Conservation (phyloP, 2,888 invertebrate genomes). For the Cabera pusaria region DNA sequence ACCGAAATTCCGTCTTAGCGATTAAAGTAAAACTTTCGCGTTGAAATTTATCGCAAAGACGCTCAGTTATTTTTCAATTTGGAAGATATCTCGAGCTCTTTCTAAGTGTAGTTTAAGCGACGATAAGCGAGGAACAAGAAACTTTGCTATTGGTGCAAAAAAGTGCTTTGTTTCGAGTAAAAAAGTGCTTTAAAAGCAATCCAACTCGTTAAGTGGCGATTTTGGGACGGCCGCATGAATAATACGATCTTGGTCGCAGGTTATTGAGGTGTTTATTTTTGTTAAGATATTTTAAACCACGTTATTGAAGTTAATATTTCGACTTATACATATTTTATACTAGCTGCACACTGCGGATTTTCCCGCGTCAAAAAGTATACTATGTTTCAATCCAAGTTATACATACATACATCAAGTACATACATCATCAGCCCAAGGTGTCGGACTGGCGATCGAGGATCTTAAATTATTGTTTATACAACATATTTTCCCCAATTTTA, state of each 20-base stretch:
- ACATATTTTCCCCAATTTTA: too few relatives aligned
- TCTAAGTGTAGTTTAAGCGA: constrained; percentile 58
- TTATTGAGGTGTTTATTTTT: too few relatives aligned
- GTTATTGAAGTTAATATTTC: too few relatives aligned
- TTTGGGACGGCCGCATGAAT: constrained; percentile 11
- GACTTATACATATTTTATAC: too few relatives aligned
- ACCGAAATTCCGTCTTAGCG: constrained; percentile 57
- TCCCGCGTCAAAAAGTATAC: too few relatives aligned
- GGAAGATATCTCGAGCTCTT: constrained; percentile 54
- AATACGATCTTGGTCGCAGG: constrained; percentile 6
- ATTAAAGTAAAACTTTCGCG: constrained; percentile 58
- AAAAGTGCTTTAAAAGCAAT: constrained; percentile 34
- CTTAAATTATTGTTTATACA: too few relatives aligned
- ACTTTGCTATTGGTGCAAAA: constrained; percentile 55
- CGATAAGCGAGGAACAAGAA: constrained; percentile 51
- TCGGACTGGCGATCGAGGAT: too few relatives aligned
- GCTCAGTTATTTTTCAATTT: constrained; percentile 80
- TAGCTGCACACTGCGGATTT: too few relatives aligned
- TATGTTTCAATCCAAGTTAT: too few relatives aligned
- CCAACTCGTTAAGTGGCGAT: constrained; percentile 31
- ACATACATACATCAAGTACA: too few relatives aligned
- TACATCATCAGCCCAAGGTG: too few relatives aligned
- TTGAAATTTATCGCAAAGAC: constrained; percentile 64
- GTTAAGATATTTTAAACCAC: too few relatives aligned
- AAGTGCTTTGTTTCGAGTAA: constrained; percentile 32